A percentile compares a stretch with the other conserved stretches of the same genome.
These are phyloP conservation scores for Sinohyriopsis cumingii DNA, from an alignment of 2,888 invertebrate genomes.

Conservation along the genomic window DNA sequence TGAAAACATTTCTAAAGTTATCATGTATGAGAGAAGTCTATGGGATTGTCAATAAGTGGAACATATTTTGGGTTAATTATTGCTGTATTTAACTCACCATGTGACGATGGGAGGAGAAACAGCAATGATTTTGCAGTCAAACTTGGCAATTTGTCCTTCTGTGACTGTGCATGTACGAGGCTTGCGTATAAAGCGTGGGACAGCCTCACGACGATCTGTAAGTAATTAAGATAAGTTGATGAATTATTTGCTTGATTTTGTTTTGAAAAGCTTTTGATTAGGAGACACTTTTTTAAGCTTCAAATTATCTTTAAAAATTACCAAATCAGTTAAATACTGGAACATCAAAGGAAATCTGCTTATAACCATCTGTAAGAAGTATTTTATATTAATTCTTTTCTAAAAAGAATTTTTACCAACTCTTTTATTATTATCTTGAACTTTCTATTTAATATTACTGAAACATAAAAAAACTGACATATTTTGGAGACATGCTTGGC, in stretches of 20 bases:
- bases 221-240: constrained; percentile 1
- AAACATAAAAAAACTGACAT: no score
- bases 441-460: no score
- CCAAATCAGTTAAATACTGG: not conserved
- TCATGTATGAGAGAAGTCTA: no score
- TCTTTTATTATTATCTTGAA: no score
- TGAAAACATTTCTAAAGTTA: no score
- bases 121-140: constrained; percentile 94
- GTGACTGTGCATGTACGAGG: constrained; percentile 96
- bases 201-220: constrained; percentile 95
- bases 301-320: not conserved
- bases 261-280: not conserved
- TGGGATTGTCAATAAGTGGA: not conserved
- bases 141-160: constrained; percentile 97
- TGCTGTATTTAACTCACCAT: constrained; percentile 77
- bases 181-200: constrained; percentile 97
- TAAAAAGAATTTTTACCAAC: no score
- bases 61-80: not conserved
- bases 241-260: constrained; percentile 3
- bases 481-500: no score
- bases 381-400: no score
- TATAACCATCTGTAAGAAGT: no score
- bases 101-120: constrained; percentile 95
- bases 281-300: not conserved
- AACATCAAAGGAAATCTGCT: no score